Conservation (phyloP, 1,140 invertebrate genomes). For the Ylistrum balloti region DNA sequence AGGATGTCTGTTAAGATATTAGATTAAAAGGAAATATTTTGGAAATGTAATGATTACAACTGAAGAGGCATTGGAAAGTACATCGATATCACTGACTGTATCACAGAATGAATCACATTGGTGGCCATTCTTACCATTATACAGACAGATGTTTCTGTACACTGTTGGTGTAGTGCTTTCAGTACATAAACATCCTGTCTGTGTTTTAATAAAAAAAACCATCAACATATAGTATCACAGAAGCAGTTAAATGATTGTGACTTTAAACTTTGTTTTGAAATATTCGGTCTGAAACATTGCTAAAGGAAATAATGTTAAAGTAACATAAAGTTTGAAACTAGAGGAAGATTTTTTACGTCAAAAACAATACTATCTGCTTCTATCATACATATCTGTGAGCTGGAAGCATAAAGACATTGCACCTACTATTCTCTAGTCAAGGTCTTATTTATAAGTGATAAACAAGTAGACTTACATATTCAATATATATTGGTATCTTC, state of each 20-base stretch:
- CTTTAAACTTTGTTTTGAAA: not conserved
- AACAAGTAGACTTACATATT: not conserved
- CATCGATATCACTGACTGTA: not conserved
- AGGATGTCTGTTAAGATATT: too few species aligned
- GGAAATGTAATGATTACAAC: too few species aligned
- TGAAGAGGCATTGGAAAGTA: not conserved
- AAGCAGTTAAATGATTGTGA: not conserved
- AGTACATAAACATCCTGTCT: not conserved
- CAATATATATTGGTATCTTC: too few species aligned
- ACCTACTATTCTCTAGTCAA: not conserved
- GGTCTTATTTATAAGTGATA: not conserved
- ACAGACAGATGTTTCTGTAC: slow-evolving; percentile 4
- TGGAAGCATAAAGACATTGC: not conserved
- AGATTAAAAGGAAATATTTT: not conserved
- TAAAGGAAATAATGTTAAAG: not conserved
- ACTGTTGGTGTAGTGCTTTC: not conserved
- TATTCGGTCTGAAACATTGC: not conserved
- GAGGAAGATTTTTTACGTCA: not conserved
- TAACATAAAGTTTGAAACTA: not conserved
- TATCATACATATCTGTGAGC: not conserved
- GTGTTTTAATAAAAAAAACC: not conserved
- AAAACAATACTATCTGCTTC: slow-evolving; percentile 16
- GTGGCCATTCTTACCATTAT: not conserved
- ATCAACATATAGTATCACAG: slow-evolving; percentile 22
- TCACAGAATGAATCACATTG: not conserved